Base-by-base conservation (phyloP, 2,797 vertebrate genomes). In the Liparis tanakae region DNA sequence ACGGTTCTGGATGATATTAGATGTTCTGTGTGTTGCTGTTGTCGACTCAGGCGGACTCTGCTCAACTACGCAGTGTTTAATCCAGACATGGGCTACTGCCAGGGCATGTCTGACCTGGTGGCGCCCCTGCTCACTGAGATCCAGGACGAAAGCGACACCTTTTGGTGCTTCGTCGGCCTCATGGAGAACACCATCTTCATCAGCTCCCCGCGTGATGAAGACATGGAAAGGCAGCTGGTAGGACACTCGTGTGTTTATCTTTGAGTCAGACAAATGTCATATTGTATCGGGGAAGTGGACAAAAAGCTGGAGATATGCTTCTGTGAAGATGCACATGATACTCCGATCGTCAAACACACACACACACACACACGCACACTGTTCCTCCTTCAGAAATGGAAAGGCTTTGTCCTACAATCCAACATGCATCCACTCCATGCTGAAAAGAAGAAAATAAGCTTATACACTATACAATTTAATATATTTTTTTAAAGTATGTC, bases 111-210 rank as follows among this genome's bases (percentile, higher is more conserved):
- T 0, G 98, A 99, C 92, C 95, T 99, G 88, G 96, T 99, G 88
- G 98, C 98, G n/a, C 98, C 98, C 0, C 93, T 99, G 82, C 95
- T 99, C 88, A 95, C 97, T 0, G 98, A 99, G 93, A 93, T 99
- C 84, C 94, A 96, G 82, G 98, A 99, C 22, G 97, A 99, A 87
- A 97, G 98, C 0, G 98, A 99, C 92, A 98, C 98, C 36, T 99
- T 99, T 94, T 99, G 98, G 98, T 99, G 98, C 92, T 99, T 99
- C 14, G 98, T 99, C 13, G 98, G 98, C 39, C 76, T 99, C 90
- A 99, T 99, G 98, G 98, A 99, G 94, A 98, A 99, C 91, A 99
- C 98, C 0, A 98, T 98, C 92, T 99, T 99, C 84, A 93, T 98
- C 93, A 99, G 98, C 92, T 98, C 97, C 0, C 98, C 98, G 0